Evolutionary conservation across 1,140 invertebrate species (phyloP).

Genomic region (Brachionus asplanchnoidis): DNA sequence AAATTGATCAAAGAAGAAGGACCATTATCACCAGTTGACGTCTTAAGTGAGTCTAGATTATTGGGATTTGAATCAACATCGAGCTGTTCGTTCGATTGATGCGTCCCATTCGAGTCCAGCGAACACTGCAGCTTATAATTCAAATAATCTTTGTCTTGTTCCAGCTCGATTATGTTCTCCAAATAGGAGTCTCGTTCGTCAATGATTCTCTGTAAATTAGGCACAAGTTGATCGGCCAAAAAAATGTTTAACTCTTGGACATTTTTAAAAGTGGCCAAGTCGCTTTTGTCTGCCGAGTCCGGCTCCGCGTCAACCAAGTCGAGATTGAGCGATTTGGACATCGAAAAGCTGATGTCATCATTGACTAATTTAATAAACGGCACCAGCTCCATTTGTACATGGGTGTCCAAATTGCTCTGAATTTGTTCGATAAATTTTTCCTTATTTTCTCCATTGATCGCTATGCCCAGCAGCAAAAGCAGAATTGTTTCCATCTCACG

Average conservation of each 20-base stretch:
- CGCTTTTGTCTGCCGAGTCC: not conserved
- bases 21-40: not conserved
- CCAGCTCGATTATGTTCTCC: constrained; percentile 24
- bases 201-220: constrained; percentile 1
- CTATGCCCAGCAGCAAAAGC: not conserved
- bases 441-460: constrained; percentile 32
- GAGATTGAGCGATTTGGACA: not conserved
- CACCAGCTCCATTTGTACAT: not conserved
- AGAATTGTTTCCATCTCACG: constrained; percentile 32
- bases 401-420: not conserved
- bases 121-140: constrained; percentile 22
- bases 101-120: not conserved
- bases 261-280: constrained; percentile 9
- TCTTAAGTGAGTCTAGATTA: constrained; percentile 1
- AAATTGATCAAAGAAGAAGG: constrained; percentile 2
- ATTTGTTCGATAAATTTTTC: constrained; percentile 40
- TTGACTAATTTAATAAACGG: constrained; percentile 26
- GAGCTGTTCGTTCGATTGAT: not conserved
- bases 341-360: constrained; percentile 24
- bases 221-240: not conserved
- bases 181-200: constrained; percentile 37
- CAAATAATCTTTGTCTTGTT: constrained; percentile 40
- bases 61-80: not conserved
- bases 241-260: not conserved
- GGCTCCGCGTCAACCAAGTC: not conserved